Percentiles rank a stretch among this genome's conserved stretches.
These are phyloP conservation scores for Elysia chlorotica DNA, from an alignment of 1,140 invertebrate genomes.

Conservation along the genomic window DNA sequence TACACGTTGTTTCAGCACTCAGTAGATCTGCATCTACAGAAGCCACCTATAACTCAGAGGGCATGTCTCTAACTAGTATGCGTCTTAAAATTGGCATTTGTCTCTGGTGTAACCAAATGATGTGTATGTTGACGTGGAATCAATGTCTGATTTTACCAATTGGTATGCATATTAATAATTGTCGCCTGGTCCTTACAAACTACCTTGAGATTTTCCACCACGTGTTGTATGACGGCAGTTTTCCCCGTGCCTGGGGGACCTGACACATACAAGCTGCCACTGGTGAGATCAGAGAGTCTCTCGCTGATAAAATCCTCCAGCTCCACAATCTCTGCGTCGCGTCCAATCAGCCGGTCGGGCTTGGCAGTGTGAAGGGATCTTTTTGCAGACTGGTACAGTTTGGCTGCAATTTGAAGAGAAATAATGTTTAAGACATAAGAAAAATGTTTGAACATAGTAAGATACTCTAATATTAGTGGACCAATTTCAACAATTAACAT, in stretches of 20 bases:
- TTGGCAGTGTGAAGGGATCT: slow-evolving; percentile 74
- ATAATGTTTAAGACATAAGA: not conserved
- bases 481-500: not conserved
- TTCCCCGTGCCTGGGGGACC: slow-evolving; percentile 97
- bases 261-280: slow-evolving; percentile 89
- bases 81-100: too few species aligned
- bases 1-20: too few species aligned
- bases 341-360: slow-evolving; percentile 73
- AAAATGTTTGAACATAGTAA: not conserved
- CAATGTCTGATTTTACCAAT: too few species aligned
- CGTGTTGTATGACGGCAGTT: slow-evolving; percentile 81
- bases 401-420: slow-evolving; percentile 31
- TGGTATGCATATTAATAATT: too few species aligned
- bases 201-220: slow-evolving; percentile 67
- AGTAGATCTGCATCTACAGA: too few species aligned
- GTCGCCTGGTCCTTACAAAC: too few species aligned
- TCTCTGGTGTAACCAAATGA: too few species aligned
- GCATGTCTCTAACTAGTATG: too few species aligned
- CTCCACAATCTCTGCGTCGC: slow-evolving; percentile 77
- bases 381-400: slow-evolving; percentile 55
- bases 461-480: too few species aligned
- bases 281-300: slow-evolving; percentile 71
- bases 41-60: too few species aligned
- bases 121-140: too few species aligned
- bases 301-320: slow-evolving; percentile 73